phyloP scores from a whole-genome alignment of 2,888 invertebrate genomes.

The Adelognathus sp. region DNA sequence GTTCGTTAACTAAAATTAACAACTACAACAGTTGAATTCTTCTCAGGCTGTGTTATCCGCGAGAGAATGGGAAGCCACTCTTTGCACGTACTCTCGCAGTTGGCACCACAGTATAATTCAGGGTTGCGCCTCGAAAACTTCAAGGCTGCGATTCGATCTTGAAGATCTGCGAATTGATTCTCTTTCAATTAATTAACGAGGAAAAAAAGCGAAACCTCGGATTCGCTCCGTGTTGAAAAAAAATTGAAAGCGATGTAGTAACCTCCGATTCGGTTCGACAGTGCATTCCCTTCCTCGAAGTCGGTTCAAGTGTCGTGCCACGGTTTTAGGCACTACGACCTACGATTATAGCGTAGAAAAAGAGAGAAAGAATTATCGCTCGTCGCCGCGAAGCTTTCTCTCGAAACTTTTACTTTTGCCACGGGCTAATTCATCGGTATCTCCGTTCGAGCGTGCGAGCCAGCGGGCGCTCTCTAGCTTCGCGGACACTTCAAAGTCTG shows the following conservation, averaged over 20 bases:
- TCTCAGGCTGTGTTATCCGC: neutral
- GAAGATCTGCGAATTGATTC: no score
- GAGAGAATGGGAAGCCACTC: neutral
- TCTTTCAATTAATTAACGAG: no score
- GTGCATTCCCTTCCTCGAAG: neutral
- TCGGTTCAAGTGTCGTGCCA: neutral
- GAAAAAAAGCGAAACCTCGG: no score
- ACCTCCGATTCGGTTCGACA: neutral
- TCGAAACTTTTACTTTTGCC: slow-evolving; percentile 80
- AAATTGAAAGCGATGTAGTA: neutral
- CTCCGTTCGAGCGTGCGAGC: slow-evolving; percentile 55
- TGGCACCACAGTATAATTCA: neutral
- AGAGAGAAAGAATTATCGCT: slow-evolving; percentile 35
- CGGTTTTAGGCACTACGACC: neutral
- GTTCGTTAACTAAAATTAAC: neutral
- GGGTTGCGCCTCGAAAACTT: neutral
- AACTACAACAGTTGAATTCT: neutral
- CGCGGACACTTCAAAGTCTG: neutral
- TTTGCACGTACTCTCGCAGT: neutral
- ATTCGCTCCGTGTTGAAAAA: no score
- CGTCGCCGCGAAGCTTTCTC: slow-evolving; percentile 73
- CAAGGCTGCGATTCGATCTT: no score
- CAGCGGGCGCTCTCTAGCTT: neutral
- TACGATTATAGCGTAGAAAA: slow-evolving; percentile 9
- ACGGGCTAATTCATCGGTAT: slow-evolving; percentile 70